phyloP scores from a whole-genome alignment of 1,140 invertebrate genomes.

The Agraylea sexmaculata region DNA sequence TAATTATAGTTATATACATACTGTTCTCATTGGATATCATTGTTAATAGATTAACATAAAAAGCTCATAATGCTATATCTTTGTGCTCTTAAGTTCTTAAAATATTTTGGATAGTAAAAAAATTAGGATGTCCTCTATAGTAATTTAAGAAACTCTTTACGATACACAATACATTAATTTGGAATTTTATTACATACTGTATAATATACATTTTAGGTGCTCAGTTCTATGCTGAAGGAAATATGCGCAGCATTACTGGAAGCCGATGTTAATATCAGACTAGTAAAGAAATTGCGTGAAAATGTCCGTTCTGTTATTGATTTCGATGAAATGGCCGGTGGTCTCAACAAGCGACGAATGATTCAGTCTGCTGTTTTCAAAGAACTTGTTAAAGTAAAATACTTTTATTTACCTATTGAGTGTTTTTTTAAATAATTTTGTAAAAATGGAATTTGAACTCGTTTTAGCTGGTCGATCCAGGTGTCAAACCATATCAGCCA shows the following conservation, averaged over 20 bases:
- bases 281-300: constrained; percentile 93
- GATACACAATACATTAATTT: too few species aligned
- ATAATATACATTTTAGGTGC: constrained; percentile 57
- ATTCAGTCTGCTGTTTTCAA: constrained; percentile 99
- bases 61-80: too few species aligned
- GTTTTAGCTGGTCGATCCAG: constrained; percentile 89
- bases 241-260: constrained; percentile 95
- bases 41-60: too few species aligned
- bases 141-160: too few species aligned
- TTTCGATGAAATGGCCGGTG: constrained; percentile 99
- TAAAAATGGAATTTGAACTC: constrained; percentile 13
- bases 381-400: constrained; percentile 86
- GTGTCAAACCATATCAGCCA: constrained; percentile 94
- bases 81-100: too few species aligned
- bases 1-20: too few species aligned
- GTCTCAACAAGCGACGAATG: constrained; percentile 95
- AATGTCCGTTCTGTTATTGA: constrained; percentile 98
- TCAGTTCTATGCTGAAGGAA: constrained; percentile 99
- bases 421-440: constrained; percentile 8
- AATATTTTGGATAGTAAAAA: too few species aligned
- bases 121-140: too few species aligned
- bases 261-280: constrained; percentile 96
- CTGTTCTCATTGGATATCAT: too few species aligned
- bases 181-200: too few species aligned
- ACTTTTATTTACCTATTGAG: not conserved